phyloP scores from a whole-genome alignment of 1,140 invertebrate species.

The Oscheius sp. region DNA sequence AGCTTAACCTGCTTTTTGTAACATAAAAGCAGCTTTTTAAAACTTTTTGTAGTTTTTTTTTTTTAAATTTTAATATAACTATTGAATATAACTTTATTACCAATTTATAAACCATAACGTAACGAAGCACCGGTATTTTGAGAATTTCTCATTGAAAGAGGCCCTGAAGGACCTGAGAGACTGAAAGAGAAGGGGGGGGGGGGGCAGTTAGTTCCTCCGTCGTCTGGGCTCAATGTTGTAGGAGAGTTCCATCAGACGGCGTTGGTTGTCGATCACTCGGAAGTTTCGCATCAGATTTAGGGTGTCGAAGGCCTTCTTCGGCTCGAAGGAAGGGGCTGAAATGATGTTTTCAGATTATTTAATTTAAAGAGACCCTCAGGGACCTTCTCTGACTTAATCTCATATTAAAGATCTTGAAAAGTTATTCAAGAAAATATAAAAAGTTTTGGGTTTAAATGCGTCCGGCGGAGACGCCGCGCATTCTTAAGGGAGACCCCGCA shows the following conservation, averaged over 20 bases:
- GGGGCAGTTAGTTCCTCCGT: background rate
- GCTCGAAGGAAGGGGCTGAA: slow-evolving; percentile 15
- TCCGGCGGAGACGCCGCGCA: too few species aligned
- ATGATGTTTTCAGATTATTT: slow-evolving; percentile 15
- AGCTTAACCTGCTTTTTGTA: too few species aligned
- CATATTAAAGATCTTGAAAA: too few species aligned
- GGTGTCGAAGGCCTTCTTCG: slow-evolving; percentile 28
- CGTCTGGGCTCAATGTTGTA: slow-evolving; percentile 64
- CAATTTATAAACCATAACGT: background rate
- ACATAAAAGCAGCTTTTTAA: too few species aligned
- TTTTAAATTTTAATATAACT: too few species aligned
- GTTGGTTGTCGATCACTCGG: slow-evolving; percentile 73
- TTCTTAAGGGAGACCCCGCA: too few species aligned
- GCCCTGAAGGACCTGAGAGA: background rate
- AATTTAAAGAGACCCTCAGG: slow-evolving; percentile 19
- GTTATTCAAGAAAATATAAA: too few species aligned
- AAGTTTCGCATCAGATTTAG: slow-evolving; percentile 47
- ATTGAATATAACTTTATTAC: too few species aligned
- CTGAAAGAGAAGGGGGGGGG: background rate
- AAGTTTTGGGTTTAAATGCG: background rate
- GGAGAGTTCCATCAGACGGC: slow-evolving; percentile 73
- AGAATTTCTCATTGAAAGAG: background rate
- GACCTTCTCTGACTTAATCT: too few species aligned
- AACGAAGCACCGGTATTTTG: background rate
- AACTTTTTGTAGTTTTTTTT: too few species aligned